Evolutionary conservation across 53 echinoderm and acorn worm genomes (phyloP), one percentile per base, ranked within the genome.

Genomic region (Antedon mediterranea): DNA sequence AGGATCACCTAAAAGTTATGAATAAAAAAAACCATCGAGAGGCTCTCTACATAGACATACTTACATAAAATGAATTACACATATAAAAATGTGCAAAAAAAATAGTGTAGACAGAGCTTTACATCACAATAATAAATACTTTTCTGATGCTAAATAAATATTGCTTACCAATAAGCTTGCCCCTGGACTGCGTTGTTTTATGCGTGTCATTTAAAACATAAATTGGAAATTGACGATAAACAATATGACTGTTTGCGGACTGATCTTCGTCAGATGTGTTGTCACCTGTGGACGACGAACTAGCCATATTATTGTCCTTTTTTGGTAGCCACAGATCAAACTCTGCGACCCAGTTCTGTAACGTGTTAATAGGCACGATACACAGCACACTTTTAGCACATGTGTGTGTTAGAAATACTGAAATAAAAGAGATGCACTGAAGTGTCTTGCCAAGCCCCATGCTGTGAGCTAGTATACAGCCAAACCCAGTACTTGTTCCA

Each of bases 281-380:
- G 71, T 70, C 71, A 9, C 28, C 28, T 1, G 42, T 43, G 28
- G 43, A 30, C 30, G n/a, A 30, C 34, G 30, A 43, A 41, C 28
- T 18, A 23, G 81, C 3, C 0, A 0, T 27, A 41, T 41, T 70
- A 43, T 42, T 0, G 20, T 74, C 32, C 33, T 37, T 29, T 3
- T 30, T 77, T 4, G 97, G 97, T 33, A 92, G 79, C 97, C 97
- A 95, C 91, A 95, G 92, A 78, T 92, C 89, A 86, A 92, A 95
- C 73, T 95, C 97, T 0, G 97, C 89, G 1, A 92, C 79, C 97
- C 97, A 95, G 89, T 95, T 95, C 74, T 91, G 97, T 32, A 95
- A 76, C 28, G 97, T 95, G 85, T 95, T 95, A 82, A 95, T 95
- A 13, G 97, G 97, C 4, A 95, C 97, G 32, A 95, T 95, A 72